These are phyloP conservation scores for Drosophila paulistorum DNA, from an alignment of 1,140 invertebrate species.

Conservation along the genomic window DNA sequence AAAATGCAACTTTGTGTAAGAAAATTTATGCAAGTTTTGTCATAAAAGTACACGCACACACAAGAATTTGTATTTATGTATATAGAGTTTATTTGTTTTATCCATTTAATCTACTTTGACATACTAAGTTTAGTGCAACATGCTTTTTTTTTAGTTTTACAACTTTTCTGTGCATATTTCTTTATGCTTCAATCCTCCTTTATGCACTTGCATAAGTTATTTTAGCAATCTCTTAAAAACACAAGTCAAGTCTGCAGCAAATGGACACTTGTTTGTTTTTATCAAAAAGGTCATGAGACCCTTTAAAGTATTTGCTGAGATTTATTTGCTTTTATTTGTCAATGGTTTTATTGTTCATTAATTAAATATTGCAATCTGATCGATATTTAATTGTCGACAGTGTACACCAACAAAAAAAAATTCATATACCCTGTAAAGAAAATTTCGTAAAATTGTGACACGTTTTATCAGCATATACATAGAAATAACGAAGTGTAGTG, in stretches of 20 bases:
- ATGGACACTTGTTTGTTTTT: background rate
- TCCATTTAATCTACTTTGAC: constrained; percentile 8
- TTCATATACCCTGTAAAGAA: background rate
- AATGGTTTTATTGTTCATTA: constrained; percentile 6
- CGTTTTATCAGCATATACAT: too few relatives aligned
- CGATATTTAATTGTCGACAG: constrained; percentile 4
- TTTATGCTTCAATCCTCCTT: too few relatives aligned
- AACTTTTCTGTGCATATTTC: background rate
- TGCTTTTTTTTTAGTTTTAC: background rate
- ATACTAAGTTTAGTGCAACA: background rate
- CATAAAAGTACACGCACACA: background rate
- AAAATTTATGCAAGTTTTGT: constrained; percentile 5
- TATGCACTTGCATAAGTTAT: too few relatives aligned
- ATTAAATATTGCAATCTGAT: constrained; percentile 3
- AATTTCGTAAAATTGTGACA: background rate
- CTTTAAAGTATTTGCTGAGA: background rate
- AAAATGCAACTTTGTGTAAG: background rate
- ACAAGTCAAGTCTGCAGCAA: background rate
- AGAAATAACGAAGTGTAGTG: too few relatives aligned
- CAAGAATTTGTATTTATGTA: background rate
- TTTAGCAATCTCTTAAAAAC: background rate
- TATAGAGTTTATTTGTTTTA: constrained; percentile 1
- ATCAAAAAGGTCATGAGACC: background rate
- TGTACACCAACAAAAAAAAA: background rate
- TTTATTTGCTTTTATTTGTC: background rate